Percentiles rank a stretch among this genome's conserved stretches.
Conservation (phyloP, 2,888 invertebrate genomes). For the Cataglyphis cursor region DNA sequence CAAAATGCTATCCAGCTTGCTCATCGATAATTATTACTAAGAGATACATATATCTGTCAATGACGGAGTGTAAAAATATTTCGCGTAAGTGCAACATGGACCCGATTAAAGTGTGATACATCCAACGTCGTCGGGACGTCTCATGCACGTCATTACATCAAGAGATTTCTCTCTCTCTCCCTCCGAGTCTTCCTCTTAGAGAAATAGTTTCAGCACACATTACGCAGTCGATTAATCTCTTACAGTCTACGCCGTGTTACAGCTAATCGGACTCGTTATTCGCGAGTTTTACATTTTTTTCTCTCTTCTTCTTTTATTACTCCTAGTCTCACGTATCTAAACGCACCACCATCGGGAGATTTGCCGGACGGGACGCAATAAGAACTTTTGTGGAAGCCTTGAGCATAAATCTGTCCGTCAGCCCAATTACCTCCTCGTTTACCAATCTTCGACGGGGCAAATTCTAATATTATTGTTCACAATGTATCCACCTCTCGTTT, state of each 20-base stretch:
- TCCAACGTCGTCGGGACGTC: slow-evolving; percentile 46
- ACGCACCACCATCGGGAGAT: slow-evolving; percentile 78
- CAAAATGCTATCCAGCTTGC: not conserved
- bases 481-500: slow-evolving; percentile 38
- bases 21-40: slow-evolving; percentile 16
- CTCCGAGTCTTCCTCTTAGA: slow-evolving; percentile 26
- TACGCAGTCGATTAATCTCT: slow-evolving; percentile 70
- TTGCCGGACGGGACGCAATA: slow-evolving; percentile 80
- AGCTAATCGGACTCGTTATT: slow-evolving; percentile 64
- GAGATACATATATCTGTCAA: slow-evolving; percentile 14
- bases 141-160: slow-evolving; percentile 32
- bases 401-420: slow-evolving; percentile 72
- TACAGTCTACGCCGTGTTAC: slow-evolving; percentile 64
- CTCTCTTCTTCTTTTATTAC: slow-evolving; percentile 55
- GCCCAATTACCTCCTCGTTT: not conserved
- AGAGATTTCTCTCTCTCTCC: not conserved
- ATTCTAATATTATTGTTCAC: slow-evolving; percentile 63
- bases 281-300: slow-evolving; percentile 59
- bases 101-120: slow-evolving; percentile 68
- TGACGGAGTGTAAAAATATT: slow-evolving; percentile 23
- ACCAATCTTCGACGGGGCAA: slow-evolving; percentile 51
- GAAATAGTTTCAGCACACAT: slow-evolving; percentile 61
- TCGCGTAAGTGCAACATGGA: slow-evolving; percentile 64
- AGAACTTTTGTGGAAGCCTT: slow-evolving; percentile 78
- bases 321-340: slow-evolving; percentile 68